These are phyloP conservation scores for Neoarius graeffei DNA, from an alignment of 2,113 vertebrate species.

Conservation along the genomic window DNA sequence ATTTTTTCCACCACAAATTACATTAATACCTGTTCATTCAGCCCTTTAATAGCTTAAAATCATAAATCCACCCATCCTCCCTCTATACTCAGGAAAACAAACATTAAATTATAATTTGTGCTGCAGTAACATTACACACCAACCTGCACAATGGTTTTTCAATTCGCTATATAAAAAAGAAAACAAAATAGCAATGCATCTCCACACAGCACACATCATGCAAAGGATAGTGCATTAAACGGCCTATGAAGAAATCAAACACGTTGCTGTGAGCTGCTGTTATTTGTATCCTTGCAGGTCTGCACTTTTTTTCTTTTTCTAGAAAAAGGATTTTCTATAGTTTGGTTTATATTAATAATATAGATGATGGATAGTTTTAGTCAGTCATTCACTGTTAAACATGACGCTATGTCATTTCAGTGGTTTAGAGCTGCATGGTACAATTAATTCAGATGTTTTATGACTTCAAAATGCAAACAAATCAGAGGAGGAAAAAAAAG, in stretches of 20 bases:
- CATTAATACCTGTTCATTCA: slow-evolving; percentile 3
- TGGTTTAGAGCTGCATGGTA: slow-evolving; percentile 1
- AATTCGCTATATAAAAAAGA: slow-evolving; percentile 17
- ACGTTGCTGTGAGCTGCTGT: background rate
- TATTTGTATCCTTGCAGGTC: background rate
- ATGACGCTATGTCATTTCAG: slow-evolving; percentile 10
- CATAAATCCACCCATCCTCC: background rate
- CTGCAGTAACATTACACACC: background rate
- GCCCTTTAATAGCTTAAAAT: slow-evolving; percentile 32
- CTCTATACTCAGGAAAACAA: background rate
- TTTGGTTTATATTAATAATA: slow-evolving; percentile 9
- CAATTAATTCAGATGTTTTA: slow-evolving; percentile 28
- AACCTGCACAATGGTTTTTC: background rate
- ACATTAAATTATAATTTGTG: background rate
- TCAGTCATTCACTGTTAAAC: slow-evolving; percentile 35
- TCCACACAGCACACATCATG: slow-evolving; percentile 46
- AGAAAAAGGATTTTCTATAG: background rate
- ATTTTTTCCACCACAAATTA: background rate
- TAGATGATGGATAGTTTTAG: slow-evolving; percentile 8
- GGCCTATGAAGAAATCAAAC: background rate
- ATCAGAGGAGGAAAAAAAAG: background rate
- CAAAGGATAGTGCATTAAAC: slow-evolving; percentile 41
- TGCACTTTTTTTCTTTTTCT: background rate
- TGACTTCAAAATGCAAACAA: slow-evolving; percentile 35
- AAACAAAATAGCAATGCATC: slow-evolving; percentile 2